phyloP scores from a whole-genome alignment of 1,140 invertebrate genomes.

The Liolophura sinensis region DNA sequence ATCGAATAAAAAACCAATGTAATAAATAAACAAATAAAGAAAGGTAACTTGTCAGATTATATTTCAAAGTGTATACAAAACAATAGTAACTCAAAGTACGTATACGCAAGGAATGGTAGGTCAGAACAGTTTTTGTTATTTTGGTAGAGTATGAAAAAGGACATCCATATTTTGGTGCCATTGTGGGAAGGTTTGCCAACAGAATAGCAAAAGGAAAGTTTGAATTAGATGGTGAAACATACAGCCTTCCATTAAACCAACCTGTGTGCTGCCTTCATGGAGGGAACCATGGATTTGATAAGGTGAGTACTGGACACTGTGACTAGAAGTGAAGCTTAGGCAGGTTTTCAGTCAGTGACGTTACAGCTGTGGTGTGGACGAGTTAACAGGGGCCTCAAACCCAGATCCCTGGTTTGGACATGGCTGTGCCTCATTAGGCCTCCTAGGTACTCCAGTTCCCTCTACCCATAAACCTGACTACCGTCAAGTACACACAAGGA shows the following conservation, averaged over 20 bases:
- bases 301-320: constrained; percentile 61
- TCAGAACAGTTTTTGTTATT: background rate
- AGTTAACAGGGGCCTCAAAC: no score
- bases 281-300: constrained; percentile 83
- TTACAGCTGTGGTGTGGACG: no score
- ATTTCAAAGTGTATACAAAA: no score
- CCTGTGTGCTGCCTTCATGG: constrained; percentile 82
- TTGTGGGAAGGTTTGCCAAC: constrained; percentile 87
- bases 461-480: no score
- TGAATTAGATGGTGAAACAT: constrained; percentile 68
- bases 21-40: no score
- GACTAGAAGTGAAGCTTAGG: background rate
- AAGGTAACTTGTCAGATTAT: no score
- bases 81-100: no score
- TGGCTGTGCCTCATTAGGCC: no score
- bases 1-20: no score
- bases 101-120: background rate
- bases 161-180: constrained; percentile 77
- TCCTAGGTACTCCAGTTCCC: no score
- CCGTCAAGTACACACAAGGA: no score
- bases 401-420: no score
- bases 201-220: constrained; percentile 71
- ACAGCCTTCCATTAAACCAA: constrained; percentile 76
- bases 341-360: background rate
- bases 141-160: constrained; percentile 48